Evolutionary conservation across 2,888 invertebrate genomes (phyloP).

Genomic region (Heterodera filipjevi): DNA sequence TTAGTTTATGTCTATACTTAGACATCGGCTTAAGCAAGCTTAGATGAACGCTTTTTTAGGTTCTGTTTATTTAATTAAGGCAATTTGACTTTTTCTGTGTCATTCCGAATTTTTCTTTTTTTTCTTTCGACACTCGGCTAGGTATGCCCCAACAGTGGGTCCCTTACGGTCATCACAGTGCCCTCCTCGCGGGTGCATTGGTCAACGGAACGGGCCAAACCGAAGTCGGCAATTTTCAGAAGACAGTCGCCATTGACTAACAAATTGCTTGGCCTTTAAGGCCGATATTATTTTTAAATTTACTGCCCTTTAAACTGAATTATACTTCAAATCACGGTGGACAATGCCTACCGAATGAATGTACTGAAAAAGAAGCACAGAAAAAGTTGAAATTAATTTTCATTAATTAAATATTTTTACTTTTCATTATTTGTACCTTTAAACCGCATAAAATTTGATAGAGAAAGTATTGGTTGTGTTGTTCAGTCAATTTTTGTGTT

Average conservation of each 20-base stretch:
- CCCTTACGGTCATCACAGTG: conserved; percentile 52
- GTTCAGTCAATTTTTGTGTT: conserved; percentile 67
- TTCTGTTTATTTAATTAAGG: no score
- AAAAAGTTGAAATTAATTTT: not conserved
- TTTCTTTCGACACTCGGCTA: no score
- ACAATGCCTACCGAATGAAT: conserved; percentile 70
- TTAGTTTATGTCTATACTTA: no score
- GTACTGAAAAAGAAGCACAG: no score
- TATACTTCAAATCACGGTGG: conserved; percentile 66
- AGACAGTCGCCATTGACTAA: conserved; percentile 70
- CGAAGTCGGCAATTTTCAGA: conserved; percentile 70
- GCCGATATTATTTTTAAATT: not conserved
- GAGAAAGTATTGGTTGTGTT: conserved; percentile 68
- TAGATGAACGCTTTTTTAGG: no score
- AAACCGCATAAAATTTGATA: conserved; percentile 69
- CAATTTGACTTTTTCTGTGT: no score
- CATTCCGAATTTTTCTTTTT: no score
- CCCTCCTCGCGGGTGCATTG: conserved; percentile 43
- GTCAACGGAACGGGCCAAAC: conserved; percentile 65
- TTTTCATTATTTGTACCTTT: no score
- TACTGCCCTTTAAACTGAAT: not conserved
- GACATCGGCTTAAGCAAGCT: no score
- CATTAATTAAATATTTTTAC: not conserved
- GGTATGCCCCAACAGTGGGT: no score
- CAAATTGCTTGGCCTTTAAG: conserved; percentile 67